These are phyloP conservation scores for Salvator merianae DNA, from an alignment of 2,113 vertebrate genomes.

Conservation along the genomic window DNA sequence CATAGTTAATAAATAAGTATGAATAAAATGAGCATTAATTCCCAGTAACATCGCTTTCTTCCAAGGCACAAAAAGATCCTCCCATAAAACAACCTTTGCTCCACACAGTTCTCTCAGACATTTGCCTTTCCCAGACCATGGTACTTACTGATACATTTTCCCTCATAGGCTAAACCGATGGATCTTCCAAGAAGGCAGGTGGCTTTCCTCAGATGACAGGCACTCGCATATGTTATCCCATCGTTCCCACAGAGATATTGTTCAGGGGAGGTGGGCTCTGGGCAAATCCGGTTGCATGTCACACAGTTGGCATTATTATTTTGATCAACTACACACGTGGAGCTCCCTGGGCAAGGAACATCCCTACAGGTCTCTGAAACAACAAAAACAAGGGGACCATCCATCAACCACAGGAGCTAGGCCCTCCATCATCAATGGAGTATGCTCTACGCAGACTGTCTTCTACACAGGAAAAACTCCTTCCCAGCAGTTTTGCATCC, in stretches of 20 bases:
- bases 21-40: no score
- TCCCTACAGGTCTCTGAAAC: conserved; percentile 93
- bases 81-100: no score
- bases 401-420: background rate
- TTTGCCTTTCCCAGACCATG: background rate
- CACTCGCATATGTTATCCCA: conserved; percentile 91
- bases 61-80: no score
- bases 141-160: conserved; percentile 97
- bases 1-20: no score
- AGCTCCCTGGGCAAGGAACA: conserved; percentile 93
- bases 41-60: background rate
- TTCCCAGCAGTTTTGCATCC: no score
- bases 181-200: conserved; percentile 95
- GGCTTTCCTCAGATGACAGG: conserved; percentile 95
- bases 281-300: conserved; percentile 95
- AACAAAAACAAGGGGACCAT: conserved; percentile 29
- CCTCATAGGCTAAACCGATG: conserved; percentile 96
- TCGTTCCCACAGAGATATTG: conserved; percentile 99
- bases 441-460: no score
- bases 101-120: background rate
- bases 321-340: conserved; percentile 97
- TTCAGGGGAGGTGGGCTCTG: conserved; percentile 90
- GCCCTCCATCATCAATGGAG: background rate
- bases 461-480: no score
- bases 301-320: conserved; percentile 98